These are phyloP conservation scores for Cenopis cana DNA, from an alignment of 2,888 invertebrate species.

Conservation along the genomic window DNA sequence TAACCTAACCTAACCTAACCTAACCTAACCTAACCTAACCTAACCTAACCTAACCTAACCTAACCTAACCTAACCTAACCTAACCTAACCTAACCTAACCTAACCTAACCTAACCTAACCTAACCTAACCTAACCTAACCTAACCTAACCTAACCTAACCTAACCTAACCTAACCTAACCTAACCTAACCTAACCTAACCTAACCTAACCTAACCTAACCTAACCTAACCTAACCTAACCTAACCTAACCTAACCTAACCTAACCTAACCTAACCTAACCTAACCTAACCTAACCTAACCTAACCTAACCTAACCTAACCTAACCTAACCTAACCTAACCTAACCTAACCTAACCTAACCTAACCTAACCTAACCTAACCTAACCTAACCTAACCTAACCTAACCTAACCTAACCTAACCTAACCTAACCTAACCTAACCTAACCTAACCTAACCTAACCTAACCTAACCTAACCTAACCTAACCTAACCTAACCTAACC, in stretches of 20 bases:
- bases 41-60: conserved; percentile 45
- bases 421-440: conserved; percentile 46
- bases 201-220: conserved; percentile 9
- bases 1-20: conserved; percentile 11
- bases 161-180: conserved; percentile 43
- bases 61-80: conserved; percentile 46
- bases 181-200: conserved; percentile 34
- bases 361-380: conserved; percentile 45
- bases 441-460: conserved; percentile 45
- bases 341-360: conserved; percentile 45
- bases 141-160: conserved; percentile 43
- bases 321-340: conserved; percentile 31
- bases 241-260: background rate
- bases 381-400: conserved; percentile 46
- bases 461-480: conserved; percentile 43
- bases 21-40: conserved; percentile 44
- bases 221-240: background rate
- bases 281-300: no score
- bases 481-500: conserved; percentile 42
- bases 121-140: conserved; percentile 45
- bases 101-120: conserved; percentile 46
- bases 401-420: conserved; percentile 46
- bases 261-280: no score
- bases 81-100: conserved; percentile 46
- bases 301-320: no score